phyloP scores from a whole-genome alignment of 2,797 vertebrate species.

The Argyrosomus regius region DNA sequence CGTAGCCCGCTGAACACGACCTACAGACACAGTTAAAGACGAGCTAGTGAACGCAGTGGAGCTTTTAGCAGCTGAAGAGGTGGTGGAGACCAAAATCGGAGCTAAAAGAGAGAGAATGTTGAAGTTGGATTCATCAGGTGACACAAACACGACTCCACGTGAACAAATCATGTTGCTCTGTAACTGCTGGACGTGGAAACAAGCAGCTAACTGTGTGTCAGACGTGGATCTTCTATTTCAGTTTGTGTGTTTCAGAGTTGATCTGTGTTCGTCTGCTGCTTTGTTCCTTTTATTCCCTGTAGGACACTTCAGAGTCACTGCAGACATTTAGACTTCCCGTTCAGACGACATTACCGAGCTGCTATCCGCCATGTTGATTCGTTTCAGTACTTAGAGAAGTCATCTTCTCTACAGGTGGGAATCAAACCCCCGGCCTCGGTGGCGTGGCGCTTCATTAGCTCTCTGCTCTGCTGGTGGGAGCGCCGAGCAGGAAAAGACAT shows the following conservation, averaged over 20 bases:
- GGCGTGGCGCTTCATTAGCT: constrained; percentile 51
- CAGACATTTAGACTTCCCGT: not conserved
- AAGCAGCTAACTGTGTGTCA: not conserved
- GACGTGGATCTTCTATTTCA: no score
- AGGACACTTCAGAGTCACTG: not conserved
- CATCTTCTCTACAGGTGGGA: constrained; percentile 43
- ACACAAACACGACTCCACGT: not conserved
- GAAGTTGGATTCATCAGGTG: not conserved
- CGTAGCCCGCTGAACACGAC: no score
- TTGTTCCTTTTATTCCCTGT: not conserved
- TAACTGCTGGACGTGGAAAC: not conserved
- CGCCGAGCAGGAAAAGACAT: constrained; percentile 45
- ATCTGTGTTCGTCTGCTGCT: not conserved
- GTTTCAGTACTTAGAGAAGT: not conserved
- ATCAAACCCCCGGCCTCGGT: constrained; percentile 11
- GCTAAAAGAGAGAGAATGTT: not conserved
- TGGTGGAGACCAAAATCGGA: not conserved
- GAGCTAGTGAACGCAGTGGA: not conserved
- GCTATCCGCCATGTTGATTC: not conserved
- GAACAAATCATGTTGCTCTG: not conserved
- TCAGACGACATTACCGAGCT: not conserved
- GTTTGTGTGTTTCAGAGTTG: no score
- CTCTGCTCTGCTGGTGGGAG: constrained; percentile 47
- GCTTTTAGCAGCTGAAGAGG: not conserved
- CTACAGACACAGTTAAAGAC: no score